Evolutionary conservation across 2,113 vertebrate species (phyloP).

Genomic region (Oreochromis tanganicae): DNA sequence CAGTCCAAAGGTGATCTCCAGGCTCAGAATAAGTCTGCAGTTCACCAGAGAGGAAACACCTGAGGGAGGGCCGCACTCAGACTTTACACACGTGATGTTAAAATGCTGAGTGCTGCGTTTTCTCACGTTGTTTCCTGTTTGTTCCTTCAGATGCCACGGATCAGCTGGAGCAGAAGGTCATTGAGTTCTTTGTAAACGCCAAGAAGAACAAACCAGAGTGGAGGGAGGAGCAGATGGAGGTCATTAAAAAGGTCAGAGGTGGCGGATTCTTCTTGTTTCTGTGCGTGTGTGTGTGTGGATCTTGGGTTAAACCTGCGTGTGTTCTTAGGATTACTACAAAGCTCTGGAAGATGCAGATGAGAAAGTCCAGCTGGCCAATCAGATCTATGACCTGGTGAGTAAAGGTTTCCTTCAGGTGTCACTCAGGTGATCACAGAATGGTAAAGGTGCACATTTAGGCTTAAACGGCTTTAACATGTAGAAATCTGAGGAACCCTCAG

Average conservation of each 20-base stretch:
- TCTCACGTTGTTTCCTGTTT: background rate
- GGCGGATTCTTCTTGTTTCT: accelerated
- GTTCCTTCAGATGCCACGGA: slow-evolving; percentile 87
- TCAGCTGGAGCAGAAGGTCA: slow-evolving; percentile 96
- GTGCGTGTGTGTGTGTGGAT: background rate
- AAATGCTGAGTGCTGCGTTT: background rate
- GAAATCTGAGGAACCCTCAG: background rate
- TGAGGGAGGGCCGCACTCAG: background rate
- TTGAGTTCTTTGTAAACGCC: slow-evolving; percentile 95
- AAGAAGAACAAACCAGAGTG: slow-evolving; percentile 99
- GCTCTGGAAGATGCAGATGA: slow-evolving; percentile 98
- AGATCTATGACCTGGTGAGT: slow-evolving; percentile 99
- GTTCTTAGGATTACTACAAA: slow-evolving; percentile 92
- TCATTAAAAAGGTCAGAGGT: slow-evolving; percentile 91
- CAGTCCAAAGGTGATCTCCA: background rate
- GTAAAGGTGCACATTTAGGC: background rate
- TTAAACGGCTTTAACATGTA: background rate
- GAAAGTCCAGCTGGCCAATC: slow-evolving; percentile 98
- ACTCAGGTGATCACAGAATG: background rate
- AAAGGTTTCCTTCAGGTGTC: background rate
- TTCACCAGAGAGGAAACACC: background rate
- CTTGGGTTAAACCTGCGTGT: background rate
- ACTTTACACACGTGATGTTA: background rate
- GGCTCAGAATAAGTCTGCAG: background rate
- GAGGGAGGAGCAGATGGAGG: slow-evolving; percentile 98